phyloP scores from a whole-genome alignment of 1,140 invertebrate species.

The Stegodyphus mimosarum region DNA sequence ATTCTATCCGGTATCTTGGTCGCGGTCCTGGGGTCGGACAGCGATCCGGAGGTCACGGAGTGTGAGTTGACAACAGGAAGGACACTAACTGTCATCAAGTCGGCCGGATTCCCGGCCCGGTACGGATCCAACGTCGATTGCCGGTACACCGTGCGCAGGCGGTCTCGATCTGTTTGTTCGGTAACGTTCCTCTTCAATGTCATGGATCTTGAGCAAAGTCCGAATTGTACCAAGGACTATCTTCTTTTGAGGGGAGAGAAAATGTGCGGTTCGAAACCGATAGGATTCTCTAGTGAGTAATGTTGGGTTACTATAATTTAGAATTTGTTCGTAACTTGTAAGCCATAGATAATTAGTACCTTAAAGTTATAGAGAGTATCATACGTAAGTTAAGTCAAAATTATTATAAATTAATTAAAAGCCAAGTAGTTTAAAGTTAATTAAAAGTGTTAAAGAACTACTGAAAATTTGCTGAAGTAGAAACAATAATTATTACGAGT shows the following conservation, averaged over 20 bases:
- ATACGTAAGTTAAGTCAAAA: no score
- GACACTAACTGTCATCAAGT: conserved; percentile 58
- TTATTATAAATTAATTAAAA: no score
- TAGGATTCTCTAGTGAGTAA: conserved; percentile 58
- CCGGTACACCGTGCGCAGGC: conserved; percentile 56
- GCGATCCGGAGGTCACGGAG: conserved; percentile 31
- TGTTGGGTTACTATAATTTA: no score
- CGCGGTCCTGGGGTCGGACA: not conserved
- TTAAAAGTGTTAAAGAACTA: no score
- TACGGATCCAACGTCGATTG: conserved; percentile 60
- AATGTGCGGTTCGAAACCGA: conserved; percentile 60
- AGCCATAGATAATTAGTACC: no score
- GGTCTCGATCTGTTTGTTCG: conserved; percentile 53
- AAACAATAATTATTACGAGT: no score
- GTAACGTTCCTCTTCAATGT: conserved; percentile 63
- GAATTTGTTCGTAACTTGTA: no score
- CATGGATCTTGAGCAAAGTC: conserved; percentile 59
- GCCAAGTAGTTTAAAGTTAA: no score
- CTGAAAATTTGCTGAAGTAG: no score
- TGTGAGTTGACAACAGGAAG: conserved; percentile 58
- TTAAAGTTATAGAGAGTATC: no score
- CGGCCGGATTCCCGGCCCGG: conserved; percentile 55
- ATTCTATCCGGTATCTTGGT: not conserved
- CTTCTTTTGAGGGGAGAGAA: conserved; percentile 54
- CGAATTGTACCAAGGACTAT: conserved; percentile 59